Percentiles rank a stretch among this genome's conserved stretches.
Conservation (phyloP, 2,113 vertebrate genomes). For the Eubucco bourcierii region DNA sequence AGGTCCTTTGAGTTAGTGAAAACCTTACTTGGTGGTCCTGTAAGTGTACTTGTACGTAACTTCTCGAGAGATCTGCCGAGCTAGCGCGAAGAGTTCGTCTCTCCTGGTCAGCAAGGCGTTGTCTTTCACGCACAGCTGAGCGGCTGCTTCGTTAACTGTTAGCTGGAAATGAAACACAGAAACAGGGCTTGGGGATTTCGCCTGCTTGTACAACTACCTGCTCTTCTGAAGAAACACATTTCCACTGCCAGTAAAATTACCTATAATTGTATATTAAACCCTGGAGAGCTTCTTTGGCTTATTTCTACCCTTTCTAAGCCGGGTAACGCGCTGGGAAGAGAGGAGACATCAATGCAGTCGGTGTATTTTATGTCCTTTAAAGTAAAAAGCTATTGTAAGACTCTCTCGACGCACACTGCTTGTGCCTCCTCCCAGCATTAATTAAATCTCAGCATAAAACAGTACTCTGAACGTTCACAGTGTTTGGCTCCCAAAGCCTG, state of each 20-base stretch:
- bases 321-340: background rate
- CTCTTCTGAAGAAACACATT: background rate
- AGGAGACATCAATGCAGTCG: background rate
- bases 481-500: constrained; percentile 46
- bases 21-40: constrained; percentile 91
- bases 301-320: background rate
- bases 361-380: background rate
- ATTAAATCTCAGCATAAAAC: constrained; percentile 52
- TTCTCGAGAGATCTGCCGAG: constrained; percentile 93
- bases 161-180: constrained; percentile 78
- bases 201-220: background rate
- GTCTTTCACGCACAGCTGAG: constrained; percentile 93
- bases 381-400: background rate
- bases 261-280: background rate
- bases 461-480: constrained; percentile 39
- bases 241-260: background rate
- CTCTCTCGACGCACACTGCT: background rate
- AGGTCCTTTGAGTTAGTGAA: background rate
- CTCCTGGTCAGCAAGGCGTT: constrained; percentile 88
- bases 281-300: background rate
- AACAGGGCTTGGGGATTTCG: background rate
- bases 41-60: constrained; percentile 98
- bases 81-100: constrained; percentile 92
- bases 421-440: constrained; percentile 19
- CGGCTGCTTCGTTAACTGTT: constrained; percentile 95